phyloP scores from a whole-genome alignment of 2,797 vertebrate species.

The Ctenopoma kingsleyae region DNA sequence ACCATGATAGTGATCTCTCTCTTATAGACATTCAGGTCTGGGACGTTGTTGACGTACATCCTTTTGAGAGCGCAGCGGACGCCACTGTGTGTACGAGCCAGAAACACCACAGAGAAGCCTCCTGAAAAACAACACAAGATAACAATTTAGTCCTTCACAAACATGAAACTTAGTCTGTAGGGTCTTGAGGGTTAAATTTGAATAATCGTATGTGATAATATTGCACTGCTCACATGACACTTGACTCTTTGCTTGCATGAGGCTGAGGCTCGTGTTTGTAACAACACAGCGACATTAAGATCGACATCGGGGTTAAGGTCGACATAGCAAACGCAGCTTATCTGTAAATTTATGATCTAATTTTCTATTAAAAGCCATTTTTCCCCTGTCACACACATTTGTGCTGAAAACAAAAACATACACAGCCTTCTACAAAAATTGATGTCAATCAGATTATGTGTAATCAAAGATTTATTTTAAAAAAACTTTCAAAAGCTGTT shows the following conservation, averaged over 20 bases:
- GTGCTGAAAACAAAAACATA: not conserved
- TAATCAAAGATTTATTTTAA: not conserved
- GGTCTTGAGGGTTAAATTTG: not conserved
- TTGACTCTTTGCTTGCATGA: not conserved
- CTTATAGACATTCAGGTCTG: constrained; percentile 95
- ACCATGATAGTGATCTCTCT: constrained; percentile 99
- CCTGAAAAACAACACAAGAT: constrained; percentile 79
- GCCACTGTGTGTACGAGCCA: constrained; percentile 92
- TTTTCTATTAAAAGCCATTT: not conserved
- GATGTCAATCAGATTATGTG: not conserved
- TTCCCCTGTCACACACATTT: not conserved
- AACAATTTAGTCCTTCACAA: not conserved
- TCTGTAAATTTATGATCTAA: not conserved
- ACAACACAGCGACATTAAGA: no score
- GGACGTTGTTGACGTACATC: constrained; percentile 96
- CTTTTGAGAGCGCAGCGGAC: constrained; percentile 93
- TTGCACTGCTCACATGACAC: not conserved
- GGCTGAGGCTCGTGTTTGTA: not conserved
- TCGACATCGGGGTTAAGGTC: not conserved
- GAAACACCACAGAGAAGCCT: constrained; percentile 96
- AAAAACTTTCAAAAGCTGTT: not conserved
- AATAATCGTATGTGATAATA: not conserved
- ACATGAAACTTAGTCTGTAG: not conserved
- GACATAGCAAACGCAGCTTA: no score
- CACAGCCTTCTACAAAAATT: not conserved